Evolutionary conservation across 2,888 invertebrate genomes (phyloP).

Genomic region (Trachelus stipa): DNA sequence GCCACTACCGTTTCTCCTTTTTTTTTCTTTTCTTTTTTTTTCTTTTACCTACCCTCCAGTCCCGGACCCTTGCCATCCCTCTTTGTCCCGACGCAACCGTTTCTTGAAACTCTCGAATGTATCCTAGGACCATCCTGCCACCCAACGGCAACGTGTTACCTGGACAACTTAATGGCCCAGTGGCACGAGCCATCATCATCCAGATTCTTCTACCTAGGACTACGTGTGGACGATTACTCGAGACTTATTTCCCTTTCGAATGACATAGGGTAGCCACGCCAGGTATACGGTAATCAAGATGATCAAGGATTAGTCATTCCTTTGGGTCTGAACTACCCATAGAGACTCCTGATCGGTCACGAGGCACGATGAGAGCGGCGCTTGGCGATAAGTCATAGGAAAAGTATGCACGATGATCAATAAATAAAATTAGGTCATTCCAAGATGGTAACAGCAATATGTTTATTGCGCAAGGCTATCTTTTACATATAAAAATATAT

Average conservation of each 20-base stretch:
- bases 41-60: constrained; percentile 11
- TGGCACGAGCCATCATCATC: background rate
- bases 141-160: background rate
- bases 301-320: background rate
- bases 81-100: constrained; percentile 12
- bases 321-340: background rate
- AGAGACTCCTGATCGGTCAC: background rate
- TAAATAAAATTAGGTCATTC: background rate
- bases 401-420: background rate
- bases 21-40: constrained; percentile 2
- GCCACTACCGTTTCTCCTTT: constrained; percentile 7
- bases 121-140: background rate
- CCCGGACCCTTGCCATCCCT: background rate
- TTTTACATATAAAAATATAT: background rate
- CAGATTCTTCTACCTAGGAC: background rate
- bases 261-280: background rate
- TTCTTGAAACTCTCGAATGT: background rate
- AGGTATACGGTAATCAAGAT: background rate
- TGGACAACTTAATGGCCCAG: background rate
- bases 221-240: background rate
- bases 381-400: background rate
- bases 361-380: background rate
- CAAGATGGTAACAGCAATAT: background rate
- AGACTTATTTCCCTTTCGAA: background rate
- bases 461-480: background rate